Percentiles rank a stretch among this genome's conserved stretches.
Conservation (phyloP, 2,113 vertebrate species). For the Petaurus breviceps region DNA sequence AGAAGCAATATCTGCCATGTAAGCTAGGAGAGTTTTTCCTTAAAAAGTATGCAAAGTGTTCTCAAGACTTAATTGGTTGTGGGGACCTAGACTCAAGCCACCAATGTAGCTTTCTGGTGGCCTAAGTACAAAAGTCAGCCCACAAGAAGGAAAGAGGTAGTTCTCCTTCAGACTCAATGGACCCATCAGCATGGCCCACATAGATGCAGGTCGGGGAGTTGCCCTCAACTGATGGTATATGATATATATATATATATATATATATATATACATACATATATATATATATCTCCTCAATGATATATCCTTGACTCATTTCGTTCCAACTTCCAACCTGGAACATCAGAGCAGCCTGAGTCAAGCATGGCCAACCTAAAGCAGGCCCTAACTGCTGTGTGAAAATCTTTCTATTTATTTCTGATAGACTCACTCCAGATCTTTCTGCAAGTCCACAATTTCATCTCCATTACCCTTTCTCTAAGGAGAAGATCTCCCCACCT, state of each 20-base stretch:
- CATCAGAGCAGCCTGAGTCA: neutral
- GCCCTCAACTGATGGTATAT: neutral
- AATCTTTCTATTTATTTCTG: neutral
- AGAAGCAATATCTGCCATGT: no score
- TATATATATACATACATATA: no score
- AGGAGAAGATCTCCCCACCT: no score
- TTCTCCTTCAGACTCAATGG: neutral
- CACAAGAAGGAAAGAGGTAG: neutral
- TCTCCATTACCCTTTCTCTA: no score
- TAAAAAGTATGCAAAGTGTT: neutral
- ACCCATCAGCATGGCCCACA: neutral
- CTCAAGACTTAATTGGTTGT: neutral
- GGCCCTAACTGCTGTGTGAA: neutral
- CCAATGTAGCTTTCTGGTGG: no score
- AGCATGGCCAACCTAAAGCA: neutral
- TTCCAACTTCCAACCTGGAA: neutral
- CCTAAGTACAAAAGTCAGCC: neutral
- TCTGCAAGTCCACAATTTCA: neutral
- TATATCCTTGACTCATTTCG: neutral
- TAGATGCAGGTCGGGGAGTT: neutral
- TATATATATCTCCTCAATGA: no score
- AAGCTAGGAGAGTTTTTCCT: neutral
- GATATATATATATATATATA: no score
- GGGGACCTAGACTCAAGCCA: no score
- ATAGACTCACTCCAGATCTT: neutral